Conservation (phyloP, 1,140 invertebrate genomes). For the Nilaparvata lugens region DNA sequence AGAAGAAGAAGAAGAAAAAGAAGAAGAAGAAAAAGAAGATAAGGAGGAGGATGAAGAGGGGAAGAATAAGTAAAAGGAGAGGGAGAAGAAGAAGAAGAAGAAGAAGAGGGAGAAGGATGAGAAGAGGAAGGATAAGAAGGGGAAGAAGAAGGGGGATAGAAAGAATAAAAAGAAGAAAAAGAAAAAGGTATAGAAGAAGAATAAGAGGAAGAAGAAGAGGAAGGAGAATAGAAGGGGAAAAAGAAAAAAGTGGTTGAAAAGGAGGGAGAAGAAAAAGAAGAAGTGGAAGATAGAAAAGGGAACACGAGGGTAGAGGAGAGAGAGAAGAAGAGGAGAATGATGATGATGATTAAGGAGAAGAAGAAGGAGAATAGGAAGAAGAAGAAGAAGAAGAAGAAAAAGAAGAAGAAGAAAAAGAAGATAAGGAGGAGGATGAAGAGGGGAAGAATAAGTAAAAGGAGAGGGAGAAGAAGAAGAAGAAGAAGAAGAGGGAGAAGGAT, state of each 20-base stretch:
- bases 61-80: neutral
- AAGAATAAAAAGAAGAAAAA: too few species aligned
- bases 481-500: too few species aligned
- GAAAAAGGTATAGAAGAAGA: too few species aligned
- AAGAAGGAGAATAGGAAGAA: neutral
- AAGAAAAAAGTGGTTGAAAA: too few species aligned
- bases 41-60: neutral
- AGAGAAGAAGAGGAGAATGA: neutral
- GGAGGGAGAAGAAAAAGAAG: too few species aligned
- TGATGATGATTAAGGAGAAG: neutral
- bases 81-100: neutral
- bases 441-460: neutral
- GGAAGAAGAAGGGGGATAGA: neutral
- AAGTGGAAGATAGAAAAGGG: too few species aligned
- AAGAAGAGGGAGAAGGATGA: neutral
- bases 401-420: too few species aligned
- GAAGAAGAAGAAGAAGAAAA: too few species aligned
- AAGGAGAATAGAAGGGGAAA: too few species aligned
- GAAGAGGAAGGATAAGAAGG: neutral
- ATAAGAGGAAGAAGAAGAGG: too few species aligned
- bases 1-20: neutral
- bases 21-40: neutral
- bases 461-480: neutral
- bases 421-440: neutral
- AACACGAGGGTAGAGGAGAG: too few species aligned